Percentiles rank a stretch among this genome's conserved stretches.
Evolutionary conservation across 2,797 vertebrate genomes (phyloP).

Genomic region (Sphaeramia orbicularis): DNA sequence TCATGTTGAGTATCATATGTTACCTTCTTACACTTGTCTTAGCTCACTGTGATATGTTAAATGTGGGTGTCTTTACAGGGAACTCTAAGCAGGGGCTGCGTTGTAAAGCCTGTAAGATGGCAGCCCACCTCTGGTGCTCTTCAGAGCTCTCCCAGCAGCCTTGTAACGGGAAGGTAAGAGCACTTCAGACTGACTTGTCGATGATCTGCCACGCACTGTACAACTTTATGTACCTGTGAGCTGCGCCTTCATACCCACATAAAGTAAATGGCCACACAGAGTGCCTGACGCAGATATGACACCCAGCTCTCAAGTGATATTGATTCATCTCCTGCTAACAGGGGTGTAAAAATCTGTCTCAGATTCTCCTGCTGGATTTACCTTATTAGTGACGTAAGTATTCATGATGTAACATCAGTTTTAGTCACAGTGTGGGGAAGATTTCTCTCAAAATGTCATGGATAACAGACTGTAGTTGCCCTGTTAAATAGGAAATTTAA

Average conservation of each 20-base stretch:
- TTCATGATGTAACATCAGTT: too few relatives aligned
- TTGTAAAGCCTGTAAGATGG: conserved; percentile 91
- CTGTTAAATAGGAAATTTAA: too few relatives aligned
- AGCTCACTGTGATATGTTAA: too few relatives aligned
- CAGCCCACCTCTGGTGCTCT: conserved; percentile 92
- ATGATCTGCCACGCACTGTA: background rate
- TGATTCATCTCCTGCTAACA: conserved; percentile 21
- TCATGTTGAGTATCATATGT: too few relatives aligned
- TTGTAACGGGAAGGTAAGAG: conserved; percentile 89
- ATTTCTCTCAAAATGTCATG: too few relatives aligned
- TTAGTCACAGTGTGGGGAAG: too few relatives aligned
- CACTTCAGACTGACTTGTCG: background rate
- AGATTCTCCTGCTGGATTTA: background rate
- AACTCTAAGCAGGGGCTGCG: conserved; percentile 94
- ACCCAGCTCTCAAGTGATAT: conserved; percentile 1
- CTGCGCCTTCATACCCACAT: conserved; percentile 10
- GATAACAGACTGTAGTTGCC: too few relatives aligned
- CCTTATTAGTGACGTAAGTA: background rate
- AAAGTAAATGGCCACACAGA: conserved; percentile 3
- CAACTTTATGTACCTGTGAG: conserved; percentile 6
- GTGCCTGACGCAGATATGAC: background rate
- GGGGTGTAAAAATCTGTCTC: conserved; percentile 7
- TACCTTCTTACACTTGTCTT: too few relatives aligned
- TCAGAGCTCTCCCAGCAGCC: conserved; percentile 91
- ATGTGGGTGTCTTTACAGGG: conserved; percentile 75